phyloP scores from a whole-genome alignment of 2,113 vertebrate species.

The Mola mola region DNA sequence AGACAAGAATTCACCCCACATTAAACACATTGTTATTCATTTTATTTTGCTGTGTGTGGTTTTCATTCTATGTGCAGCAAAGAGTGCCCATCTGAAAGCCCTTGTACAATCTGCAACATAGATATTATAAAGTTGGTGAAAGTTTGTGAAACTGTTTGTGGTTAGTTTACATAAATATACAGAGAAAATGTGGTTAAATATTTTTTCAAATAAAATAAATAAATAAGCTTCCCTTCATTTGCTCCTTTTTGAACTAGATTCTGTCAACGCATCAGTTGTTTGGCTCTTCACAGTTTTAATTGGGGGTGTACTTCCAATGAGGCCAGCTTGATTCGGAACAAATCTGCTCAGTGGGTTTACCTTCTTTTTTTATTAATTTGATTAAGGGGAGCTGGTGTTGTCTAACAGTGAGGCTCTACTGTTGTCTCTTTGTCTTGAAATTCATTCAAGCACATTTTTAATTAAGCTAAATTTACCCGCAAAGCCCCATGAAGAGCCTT shows the following conservation, averaged over 20 bases:
- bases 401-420: slow-evolving; percentile 27
- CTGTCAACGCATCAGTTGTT: slow-evolving; percentile 34
- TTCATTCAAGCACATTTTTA: slow-evolving; percentile 39
- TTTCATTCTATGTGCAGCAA: too few relatives aligned
- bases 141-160: too few relatives aligned
- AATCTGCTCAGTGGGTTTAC: slow-evolving; percentile 49
- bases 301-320: slow-evolving; percentile 43
- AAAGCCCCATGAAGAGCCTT: slow-evolving; percentile 7
- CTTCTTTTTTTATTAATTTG: slow-evolving; percentile 58
- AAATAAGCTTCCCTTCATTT: slow-evolving; percentile 20
- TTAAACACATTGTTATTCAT: too few relatives aligned
- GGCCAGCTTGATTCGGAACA: slow-evolving; percentile 46
- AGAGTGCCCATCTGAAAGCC: too few relatives aligned
- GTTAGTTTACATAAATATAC: not conserved
- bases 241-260: slow-evolving; percentile 34
- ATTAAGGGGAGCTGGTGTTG: slow-evolving; percentile 20
- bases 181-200: not conserved
- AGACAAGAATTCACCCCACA: too few relatives aligned
- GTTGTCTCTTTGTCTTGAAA: slow-evolving; percentile 35
- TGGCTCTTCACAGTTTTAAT: slow-evolving; percentile 49
- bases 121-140: too few relatives aligned
- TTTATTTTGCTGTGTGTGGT: too few relatives aligned
- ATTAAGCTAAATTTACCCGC: slow-evolving; percentile 32
- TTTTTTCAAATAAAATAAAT: not conserved
- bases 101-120: too few relatives aligned